Evolutionary conservation across 2,113 vertebrate genomes (phyloP).

Genomic region (Cryptomyrus ogoouensis): DNA sequence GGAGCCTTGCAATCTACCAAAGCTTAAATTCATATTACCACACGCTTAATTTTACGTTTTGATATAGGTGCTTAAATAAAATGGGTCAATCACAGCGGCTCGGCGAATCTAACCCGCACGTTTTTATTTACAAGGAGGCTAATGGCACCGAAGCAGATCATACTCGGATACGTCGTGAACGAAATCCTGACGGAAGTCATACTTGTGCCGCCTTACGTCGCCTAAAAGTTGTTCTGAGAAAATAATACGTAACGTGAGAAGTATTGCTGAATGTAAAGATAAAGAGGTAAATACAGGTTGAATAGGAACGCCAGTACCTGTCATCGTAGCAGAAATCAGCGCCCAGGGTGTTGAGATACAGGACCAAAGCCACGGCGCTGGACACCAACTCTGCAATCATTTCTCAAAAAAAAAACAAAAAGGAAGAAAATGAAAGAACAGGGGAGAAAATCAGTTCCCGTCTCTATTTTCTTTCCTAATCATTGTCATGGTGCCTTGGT

Average conservation of each 20-base stretch:
- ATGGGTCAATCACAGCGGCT: background rate
- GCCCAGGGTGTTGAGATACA: constrained; percentile 69
- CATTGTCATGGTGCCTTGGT: constrained; percentile 13
- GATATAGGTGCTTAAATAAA: background rate
- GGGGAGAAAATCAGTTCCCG: constrained; percentile 19
- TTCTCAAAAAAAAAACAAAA: constrained; percentile 40
- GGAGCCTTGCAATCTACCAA: background rate
- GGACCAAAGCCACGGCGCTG: constrained; percentile 70
- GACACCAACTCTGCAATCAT: constrained; percentile 72
- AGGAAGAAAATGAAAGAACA: constrained; percentile 19
- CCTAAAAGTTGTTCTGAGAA: background rate
- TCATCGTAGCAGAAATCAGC: constrained; percentile 78
- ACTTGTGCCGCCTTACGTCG: background rate
- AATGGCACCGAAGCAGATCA: background rate
- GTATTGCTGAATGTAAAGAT: background rate
- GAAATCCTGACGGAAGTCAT: background rate
- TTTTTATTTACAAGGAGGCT: background rate
- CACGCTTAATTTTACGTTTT: background rate
- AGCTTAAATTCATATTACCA: background rate
- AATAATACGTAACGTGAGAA: background rate
- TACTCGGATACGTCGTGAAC: background rate
- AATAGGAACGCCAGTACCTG: constrained; percentile 53
- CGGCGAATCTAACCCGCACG: background rate
- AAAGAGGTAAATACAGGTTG: background rate
- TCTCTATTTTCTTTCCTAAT: constrained; percentile 17